A percentile compares a stretch with the other conserved stretches of the same genome.
These are phyloP conservation scores for Apotomis betuletana DNA, from an alignment of 2,888 invertebrate species.

Conservation along the genomic window DNA sequence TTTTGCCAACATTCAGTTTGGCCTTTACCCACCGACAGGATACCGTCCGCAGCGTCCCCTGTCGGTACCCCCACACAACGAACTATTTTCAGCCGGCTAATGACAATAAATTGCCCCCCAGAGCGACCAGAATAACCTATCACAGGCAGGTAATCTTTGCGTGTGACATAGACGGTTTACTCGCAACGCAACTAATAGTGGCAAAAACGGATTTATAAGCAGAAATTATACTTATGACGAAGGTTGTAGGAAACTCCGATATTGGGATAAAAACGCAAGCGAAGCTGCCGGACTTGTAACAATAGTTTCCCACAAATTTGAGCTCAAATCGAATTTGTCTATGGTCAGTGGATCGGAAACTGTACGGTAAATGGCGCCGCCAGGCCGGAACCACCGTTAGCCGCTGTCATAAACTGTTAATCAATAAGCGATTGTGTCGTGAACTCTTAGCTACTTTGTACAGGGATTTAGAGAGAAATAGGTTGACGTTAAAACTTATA, in stretches of 20 bases:
- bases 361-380: conserved; percentile 57
- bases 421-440: conserved; percentile 26
- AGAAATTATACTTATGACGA: background rate
- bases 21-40: conserved; percentile 51
- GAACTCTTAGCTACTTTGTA: conserved; percentile 19
- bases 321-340: conserved; percentile 50
- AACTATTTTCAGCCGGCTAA: conserved; percentile 53
- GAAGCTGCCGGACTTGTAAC: conserved; percentile 21
- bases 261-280: conserved; percentile 17
- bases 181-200: conserved; percentile 30
- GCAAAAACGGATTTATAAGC: conserved; percentile 24
- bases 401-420: conserved; percentile 20
- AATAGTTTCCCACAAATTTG: conserved; percentile 38
- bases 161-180: conserved; percentile 47
- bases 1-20: conserved; percentile 46
- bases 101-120: conserved; percentile 71
- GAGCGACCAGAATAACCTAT: conserved; percentile 61
- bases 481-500: conserved; percentile 16
- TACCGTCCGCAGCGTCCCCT: conserved; percentile 57
- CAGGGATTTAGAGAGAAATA: conserved; percentile 12
- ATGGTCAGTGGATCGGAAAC: conserved; percentile 72
- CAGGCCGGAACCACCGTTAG: conserved; percentile 61
- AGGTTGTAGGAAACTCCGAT: conserved; percentile 5
- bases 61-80: conserved; percentile 46
- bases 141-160: conserved; percentile 59